Evolutionary conservation across 2,797 vertebrate genomes (phyloP).

Genomic region (Decapterus maruadsi): DNA sequence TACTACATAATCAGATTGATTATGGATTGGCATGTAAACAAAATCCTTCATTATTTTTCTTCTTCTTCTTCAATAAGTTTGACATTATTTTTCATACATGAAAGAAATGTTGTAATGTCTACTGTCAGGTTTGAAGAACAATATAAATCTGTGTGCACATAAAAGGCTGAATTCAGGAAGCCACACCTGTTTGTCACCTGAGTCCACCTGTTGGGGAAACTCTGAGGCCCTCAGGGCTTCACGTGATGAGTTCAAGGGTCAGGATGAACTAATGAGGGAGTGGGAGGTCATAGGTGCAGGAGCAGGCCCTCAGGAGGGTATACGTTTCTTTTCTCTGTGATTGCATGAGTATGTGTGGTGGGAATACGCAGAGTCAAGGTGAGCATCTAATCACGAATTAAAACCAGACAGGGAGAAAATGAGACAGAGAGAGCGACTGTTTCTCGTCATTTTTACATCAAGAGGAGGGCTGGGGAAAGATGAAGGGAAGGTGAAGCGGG

Average conservation of each 20-base stretch:
- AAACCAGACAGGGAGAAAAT: conserved; percentile 39
- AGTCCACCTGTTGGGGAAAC: conserved; percentile 60
- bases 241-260: conserved; percentile 58
- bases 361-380: conserved; percentile 17
- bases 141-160: conserved; percentile 6
- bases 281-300: conserved; percentile 58
- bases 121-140: background rate
- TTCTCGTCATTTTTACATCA: conserved; percentile 7
- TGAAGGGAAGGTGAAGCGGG: conserved; percentile 39
- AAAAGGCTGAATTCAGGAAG: conserved; percentile 36
- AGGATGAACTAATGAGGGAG: conserved; percentile 53
- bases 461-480: conserved; percentile 34
- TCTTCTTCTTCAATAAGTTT: too few relatives aligned
- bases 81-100: too few relatives aligned
- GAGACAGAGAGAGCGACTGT: conserved; percentile 13
- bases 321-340: conserved; percentile 26
- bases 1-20: too few relatives aligned
- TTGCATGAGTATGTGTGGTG: conserved; percentile 5
- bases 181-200: conserved; percentile 71
- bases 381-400: conserved; percentile 33
- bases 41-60: too few relatives aligned
- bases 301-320: conserved; percentile 15
- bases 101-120: background rate
- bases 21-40: too few relatives aligned
- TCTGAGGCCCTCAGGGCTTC: conserved; percentile 16